A percentile compares a stretch with the other conserved stretches of the same genome.
phyloP scores from a whole-genome alignment of 2,888 invertebrate species.

The Frankliniella fusca region DNA sequence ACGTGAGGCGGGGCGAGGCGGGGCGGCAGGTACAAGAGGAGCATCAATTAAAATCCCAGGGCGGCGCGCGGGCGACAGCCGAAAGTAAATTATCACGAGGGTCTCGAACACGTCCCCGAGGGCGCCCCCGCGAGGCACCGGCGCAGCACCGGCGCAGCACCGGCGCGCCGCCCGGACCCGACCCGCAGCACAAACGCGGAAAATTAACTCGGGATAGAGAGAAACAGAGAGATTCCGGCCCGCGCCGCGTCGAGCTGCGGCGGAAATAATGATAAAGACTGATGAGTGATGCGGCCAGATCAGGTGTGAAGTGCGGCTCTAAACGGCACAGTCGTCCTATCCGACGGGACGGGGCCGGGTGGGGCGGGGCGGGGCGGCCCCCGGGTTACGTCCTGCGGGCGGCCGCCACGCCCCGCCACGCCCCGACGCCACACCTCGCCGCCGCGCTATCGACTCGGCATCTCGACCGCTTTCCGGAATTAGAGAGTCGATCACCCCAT shows the following conservation, averaged over 20 bases:
- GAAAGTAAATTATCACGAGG: constrained; percentile 1
- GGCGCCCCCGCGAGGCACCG: too few relatives aligned
- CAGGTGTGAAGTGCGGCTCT: too few relatives aligned
- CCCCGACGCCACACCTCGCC: constrained; percentile 3
- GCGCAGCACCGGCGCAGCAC: too few relatives aligned
- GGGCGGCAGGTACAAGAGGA: background rate
- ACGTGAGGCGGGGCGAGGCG: too few relatives aligned
- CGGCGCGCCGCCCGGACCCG: too few relatives aligned
- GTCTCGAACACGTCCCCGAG: background rate
- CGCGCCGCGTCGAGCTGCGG: too few relatives aligned
- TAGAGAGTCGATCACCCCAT: constrained; percentile 24
- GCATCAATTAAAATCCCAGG: background rate
- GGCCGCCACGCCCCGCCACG: constrained; percentile 5
- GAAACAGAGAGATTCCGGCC: background rate
- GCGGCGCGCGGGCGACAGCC: background rate
- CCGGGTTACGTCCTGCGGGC: too few relatives aligned
- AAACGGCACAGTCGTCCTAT: too few relatives aligned
- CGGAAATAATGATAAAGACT: too few relatives aligned
- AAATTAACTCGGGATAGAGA: background rate
- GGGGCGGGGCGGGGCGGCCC: too few relatives aligned
- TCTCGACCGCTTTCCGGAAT: constrained; percentile 10
- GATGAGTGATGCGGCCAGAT: too few relatives aligned
- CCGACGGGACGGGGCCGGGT: too few relatives aligned
- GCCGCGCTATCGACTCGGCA: background rate
- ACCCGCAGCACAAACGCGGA: background rate